Evolutionary conservation across 1,140 invertebrate species (phyloP).

Genomic region (Heterodera carotae): DNA sequence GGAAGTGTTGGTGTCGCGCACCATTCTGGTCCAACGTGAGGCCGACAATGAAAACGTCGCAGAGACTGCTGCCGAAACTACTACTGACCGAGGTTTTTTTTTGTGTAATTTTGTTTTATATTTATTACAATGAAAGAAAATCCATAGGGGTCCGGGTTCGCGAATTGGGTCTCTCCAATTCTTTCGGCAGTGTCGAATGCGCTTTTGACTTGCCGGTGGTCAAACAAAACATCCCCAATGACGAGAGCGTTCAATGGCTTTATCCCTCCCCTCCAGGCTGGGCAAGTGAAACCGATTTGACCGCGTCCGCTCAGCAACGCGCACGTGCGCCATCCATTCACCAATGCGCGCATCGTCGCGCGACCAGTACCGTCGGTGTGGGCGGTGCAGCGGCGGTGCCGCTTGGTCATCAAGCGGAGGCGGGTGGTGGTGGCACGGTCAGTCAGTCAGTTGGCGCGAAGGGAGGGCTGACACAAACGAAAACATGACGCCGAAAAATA

Average conservation of each 20-base stretch:
- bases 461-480: too few relatives aligned
- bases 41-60: slow-evolving; percentile 33
- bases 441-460: too few relatives aligned
- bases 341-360: slow-evolving; percentile 23
- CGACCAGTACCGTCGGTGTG: slow-evolving; percentile 23
- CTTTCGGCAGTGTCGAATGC: too few relatives aligned
- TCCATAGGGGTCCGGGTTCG: too few relatives aligned
- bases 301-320: slow-evolving; percentile 10
- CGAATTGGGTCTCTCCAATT: too few relatives aligned
- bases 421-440: neutral
- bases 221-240: too few relatives aligned
- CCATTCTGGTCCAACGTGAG: slow-evolving; percentile 28
- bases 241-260: too few relatives aligned
- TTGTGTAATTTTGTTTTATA: too few relatives aligned
- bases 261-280: slow-evolving; percentile 41
- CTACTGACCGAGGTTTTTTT: too few relatives aligned
- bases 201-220: too few relatives aligned
- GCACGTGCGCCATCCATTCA: slow-evolving; percentile 21
- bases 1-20: slow-evolving; percentile 47
- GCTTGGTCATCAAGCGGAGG: neutral
- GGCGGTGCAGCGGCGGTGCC: neutral
- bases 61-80: neutral
- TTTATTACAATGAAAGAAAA: too few relatives aligned
- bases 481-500: too few relatives aligned
- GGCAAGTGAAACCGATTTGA: slow-evolving; percentile 46